Percentiles rank a stretch among this genome's conserved stretches.
These are phyloP conservation scores for Meteorus cinctellus DNA, from an alignment of 2,888 invertebrate genomes.

Conservation along the genomic window DNA sequence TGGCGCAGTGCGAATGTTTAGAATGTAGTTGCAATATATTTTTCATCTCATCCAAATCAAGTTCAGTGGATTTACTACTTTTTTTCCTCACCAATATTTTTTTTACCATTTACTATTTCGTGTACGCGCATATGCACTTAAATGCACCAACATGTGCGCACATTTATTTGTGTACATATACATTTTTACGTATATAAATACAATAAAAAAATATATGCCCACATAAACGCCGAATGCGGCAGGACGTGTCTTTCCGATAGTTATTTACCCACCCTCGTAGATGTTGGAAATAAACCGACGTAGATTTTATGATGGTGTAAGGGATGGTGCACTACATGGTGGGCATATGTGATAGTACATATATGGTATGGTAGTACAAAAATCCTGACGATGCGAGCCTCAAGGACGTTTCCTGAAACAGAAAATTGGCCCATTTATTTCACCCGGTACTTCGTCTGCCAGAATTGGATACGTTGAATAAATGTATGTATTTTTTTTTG, in stretches of 20 bases:
- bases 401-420: constrained; percentile 59
- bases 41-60: constrained; percentile 56
- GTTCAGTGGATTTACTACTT: constrained; percentile 25
- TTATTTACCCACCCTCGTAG: constrained; percentile 22
- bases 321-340: constrained; percentile 11
- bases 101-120: neutral
- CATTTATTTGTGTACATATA: neutral
- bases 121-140: too few species aligned
- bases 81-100: constrained; percentile 14
- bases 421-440: constrained; percentile 71
- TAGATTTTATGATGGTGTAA: constrained; percentile 37
- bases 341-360: constrained; percentile 16
- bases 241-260: constrained; percentile 21
- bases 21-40: constrained; percentile 49
- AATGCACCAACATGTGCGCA: too few species aligned
- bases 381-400: constrained; percentile 44
- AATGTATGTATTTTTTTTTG: constrained; percentile 63
- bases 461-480: constrained; percentile 62
- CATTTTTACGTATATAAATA: constrained; percentile 9
- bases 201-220: constrained; percentile 28
- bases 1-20: constrained; percentile 36
- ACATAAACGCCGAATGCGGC: constrained; percentile 27
- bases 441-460: constrained; percentile 63
- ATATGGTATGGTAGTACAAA: constrained; percentile 28
- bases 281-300: constrained; percentile 12